Percentiles rank a stretch among this genome's conserved stretches.
These are phyloP conservation scores for Charanyca ferruginea DNA, from an alignment of 2,888 invertebrate genomes.

Conservation along the genomic window DNA sequence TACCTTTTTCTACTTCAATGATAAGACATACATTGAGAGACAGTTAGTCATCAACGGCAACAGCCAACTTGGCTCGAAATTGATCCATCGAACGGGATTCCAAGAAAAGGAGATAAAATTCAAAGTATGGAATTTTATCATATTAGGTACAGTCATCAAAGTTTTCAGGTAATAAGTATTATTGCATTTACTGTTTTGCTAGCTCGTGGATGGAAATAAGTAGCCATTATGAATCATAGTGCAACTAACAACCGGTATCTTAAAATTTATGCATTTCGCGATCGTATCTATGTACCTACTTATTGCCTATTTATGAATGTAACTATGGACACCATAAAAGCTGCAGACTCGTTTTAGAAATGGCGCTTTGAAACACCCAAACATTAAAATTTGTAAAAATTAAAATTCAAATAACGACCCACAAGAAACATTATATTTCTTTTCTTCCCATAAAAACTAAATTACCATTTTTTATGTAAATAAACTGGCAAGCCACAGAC, in stretches of 20 bases:
- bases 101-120: slow-evolving; percentile 1
- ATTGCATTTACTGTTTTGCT: slow-evolving; percentile 15
- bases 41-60: no score
- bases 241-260: slow-evolving; percentile 37
- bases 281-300: slow-evolving; percentile 20
- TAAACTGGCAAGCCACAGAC: slow-evolving; percentile 32
- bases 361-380: slow-evolving; percentile 16
- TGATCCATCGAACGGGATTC: neutral
- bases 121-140: neutral
- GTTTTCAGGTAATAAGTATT: slow-evolving; percentile 32
- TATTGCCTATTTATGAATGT: slow-evolving; percentile 32
- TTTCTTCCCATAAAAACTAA: slow-evolving; percentile 35
- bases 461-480: slow-evolving; percentile 56
- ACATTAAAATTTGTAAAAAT: slow-evolving; percentile 8
- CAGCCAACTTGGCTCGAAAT: no score
- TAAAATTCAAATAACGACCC: slow-evolving; percentile 28
- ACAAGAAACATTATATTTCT: slow-evolving; percentile 30
- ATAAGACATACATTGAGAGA: no score
- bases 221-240: slow-evolving; percentile 53
- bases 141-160: slow-evolving; percentile 10
- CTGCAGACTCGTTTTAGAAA: neutral
- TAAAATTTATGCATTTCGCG: slow-evolving; percentile 50
- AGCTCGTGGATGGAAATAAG: slow-evolving; percentile 45
- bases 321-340: slow-evolving; percentile 7
- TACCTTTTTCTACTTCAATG: no score